These are phyloP conservation scores for Rafetus swinhoei DNA, from an alignment of 2,113 vertebrate species.

Conservation along the genomic window DNA sequence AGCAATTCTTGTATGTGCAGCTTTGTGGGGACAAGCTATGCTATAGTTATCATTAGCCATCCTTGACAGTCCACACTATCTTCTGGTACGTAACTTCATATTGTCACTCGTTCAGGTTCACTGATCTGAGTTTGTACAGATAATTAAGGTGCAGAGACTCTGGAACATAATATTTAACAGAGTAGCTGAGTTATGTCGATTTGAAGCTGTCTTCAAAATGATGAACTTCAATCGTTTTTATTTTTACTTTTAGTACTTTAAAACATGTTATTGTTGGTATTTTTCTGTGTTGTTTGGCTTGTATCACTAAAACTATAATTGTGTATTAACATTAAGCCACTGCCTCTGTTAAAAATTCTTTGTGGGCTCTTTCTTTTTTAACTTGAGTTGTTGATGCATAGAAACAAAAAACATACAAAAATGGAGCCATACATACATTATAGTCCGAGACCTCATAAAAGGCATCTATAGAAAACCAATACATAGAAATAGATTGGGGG, in stretches of 20 bases:
- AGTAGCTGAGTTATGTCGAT: neutral
- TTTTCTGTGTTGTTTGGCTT: neutral
- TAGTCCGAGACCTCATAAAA: neutral
- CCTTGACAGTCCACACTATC: neutral
- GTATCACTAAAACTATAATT: neutral
- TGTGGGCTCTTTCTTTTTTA: neutral
- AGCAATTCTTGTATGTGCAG: conserved; percentile 35
- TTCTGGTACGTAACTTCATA: neutral
- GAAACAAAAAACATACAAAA: neutral
- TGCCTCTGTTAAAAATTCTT: neutral
- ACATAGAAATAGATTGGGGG: neutral
- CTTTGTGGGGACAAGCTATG: conserved; percentile 1
- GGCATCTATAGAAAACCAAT: neutral
- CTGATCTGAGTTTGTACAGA: neutral
- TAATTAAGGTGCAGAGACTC: neutral
- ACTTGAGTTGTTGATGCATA: neutral
- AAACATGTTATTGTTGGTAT: neutral
- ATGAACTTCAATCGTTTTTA: neutral
- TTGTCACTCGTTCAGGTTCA: neutral
- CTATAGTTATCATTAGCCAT: neutral
- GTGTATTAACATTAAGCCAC: neutral
- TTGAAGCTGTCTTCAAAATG: neutral
- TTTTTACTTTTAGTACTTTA: neutral
- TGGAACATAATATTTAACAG: neutral
- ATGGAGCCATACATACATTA: neutral